These are phyloP conservation scores for Poecilia wingei DNA, from an alignment of 2,797 vertebrate genomes.

Conservation along the genomic window DNA sequence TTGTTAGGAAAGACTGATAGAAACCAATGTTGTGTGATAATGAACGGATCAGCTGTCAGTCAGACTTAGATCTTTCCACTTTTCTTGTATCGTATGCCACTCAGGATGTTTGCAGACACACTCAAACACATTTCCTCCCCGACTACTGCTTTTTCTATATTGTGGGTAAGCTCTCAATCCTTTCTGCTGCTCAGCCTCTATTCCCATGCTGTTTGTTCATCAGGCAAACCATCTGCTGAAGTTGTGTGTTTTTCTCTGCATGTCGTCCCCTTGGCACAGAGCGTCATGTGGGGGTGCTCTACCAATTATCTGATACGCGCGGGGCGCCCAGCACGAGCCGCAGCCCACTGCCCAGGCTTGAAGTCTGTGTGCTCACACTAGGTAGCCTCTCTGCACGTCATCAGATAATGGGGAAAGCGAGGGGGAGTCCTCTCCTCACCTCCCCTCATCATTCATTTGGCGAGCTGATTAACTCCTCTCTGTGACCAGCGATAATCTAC, in stretches of 20 bases:
- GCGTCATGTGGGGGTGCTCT: constrained; percentile 65
- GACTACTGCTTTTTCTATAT: constrained; percentile 26
- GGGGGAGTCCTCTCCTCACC: constrained; percentile 52
- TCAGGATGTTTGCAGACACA: constrained; percentile 26
- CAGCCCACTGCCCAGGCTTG: constrained; percentile 67
- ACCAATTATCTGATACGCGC: constrained; percentile 75
- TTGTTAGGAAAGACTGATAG: constrained; percentile 61
- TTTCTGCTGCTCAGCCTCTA: constrained; percentile 41
- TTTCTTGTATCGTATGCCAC: constrained; percentile 52
- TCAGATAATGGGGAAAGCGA: constrained; percentile 63
- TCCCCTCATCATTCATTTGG: constrained; percentile 69
- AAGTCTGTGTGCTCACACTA: constrained; percentile 68
- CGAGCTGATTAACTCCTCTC: constrained; percentile 71
- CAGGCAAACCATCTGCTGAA: constrained; percentile 81
- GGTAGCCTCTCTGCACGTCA: constrained; percentile 66
- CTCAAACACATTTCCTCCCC: constrained; percentile 24
- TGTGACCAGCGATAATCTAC: constrained; percentile 63
- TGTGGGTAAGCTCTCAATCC: constrained; percentile 38
- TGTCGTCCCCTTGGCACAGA: constrained; percentile 57
- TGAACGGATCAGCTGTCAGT: constrained; percentile 67
- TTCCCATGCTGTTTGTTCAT: constrained; percentile 79
- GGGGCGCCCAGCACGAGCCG: constrained; percentile 67
- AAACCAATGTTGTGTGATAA: constrained; percentile 72
- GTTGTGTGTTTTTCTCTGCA: constrained; percentile 74
- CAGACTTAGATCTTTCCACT: constrained; percentile 62